A percentile compares a stretch with the other conserved stretches of the same genome.
phyloP scores from a whole-genome alignment of 2,797 vertebrate genomes.

The Trematomus bernacchii region DNA sequence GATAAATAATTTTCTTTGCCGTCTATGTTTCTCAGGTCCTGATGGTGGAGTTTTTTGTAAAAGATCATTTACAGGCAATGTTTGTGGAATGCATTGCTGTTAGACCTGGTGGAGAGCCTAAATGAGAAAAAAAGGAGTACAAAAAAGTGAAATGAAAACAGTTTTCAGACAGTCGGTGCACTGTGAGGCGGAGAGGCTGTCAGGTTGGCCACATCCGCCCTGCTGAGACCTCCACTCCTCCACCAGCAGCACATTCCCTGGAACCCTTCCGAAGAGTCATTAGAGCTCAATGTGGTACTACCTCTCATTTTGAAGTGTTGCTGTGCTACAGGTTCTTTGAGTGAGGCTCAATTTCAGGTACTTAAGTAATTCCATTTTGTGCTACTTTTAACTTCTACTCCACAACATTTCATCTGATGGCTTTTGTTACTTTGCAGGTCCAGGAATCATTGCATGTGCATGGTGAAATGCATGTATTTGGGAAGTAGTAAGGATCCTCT shows the following conservation, averaged over 20 bases:
- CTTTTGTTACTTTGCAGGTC: neutral
- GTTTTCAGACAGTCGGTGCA: slow-evolving; percentile 32
- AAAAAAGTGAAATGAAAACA: slow-evolving; percentile 43
- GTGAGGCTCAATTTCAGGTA: neutral
- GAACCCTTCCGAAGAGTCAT: neutral
- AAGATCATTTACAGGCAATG: slow-evolving; percentile 56
- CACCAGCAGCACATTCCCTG: neutral
- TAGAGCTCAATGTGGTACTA: neutral
- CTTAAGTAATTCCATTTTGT: neutral
- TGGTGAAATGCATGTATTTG: too few species aligned
- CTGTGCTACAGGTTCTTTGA: neutral
- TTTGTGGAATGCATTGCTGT: slow-evolving; percentile 56
- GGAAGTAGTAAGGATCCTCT: too few species aligned
- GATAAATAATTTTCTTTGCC: slow-evolving; percentile 28
- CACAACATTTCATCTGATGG: neutral
- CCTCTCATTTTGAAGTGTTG: neutral
- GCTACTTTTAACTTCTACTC: neutral
- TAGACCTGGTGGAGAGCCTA: slow-evolving; percentile 9
- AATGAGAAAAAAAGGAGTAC: neutral
- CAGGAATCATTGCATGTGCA: too few species aligned
- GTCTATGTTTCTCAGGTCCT: slow-evolving; percentile 7
- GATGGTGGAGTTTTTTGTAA: slow-evolving; percentile 15
- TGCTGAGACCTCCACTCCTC: slow-evolving; percentile 24
- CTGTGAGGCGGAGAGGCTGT: slow-evolving; percentile 43
- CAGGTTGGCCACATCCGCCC: slow-evolving; percentile 32